phyloP scores from a whole-genome alignment of 1,140 invertebrate genomes.

The Plodia interpunctella region DNA sequence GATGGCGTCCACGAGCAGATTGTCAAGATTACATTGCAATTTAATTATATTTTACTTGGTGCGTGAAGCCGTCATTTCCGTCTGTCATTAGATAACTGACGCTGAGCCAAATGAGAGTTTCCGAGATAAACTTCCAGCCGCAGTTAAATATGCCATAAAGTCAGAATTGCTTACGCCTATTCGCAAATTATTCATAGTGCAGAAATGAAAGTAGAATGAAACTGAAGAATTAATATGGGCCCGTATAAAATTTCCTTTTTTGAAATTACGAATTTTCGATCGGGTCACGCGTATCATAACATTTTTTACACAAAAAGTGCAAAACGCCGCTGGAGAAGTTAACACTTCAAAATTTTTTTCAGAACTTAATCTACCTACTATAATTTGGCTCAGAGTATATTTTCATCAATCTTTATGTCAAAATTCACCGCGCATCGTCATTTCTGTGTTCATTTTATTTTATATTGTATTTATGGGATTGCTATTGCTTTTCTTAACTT shows the following conservation, averaged over 20 bases:
- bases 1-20: neutral
- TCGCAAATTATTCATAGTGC: neutral
- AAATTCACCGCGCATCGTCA: too few species aligned
- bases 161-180: slow-evolving; percentile 4
- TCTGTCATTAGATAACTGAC: slow-evolving; percentile 1
- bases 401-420: too few species aligned
- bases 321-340: too few species aligned
- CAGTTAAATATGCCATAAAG: slow-evolving; percentile 2
- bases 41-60: slow-evolving; percentile 4
- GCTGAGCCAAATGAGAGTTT: slow-evolving; percentile 1
- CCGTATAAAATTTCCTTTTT: too few species aligned
- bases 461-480: slow-evolving; percentile 2
- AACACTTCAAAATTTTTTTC: neutral
- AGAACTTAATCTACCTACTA: neutral
- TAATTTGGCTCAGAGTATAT: neutral
- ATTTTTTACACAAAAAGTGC: too few species aligned
- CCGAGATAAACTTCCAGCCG: neutral
- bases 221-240: too few species aligned
- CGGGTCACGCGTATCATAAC: too few species aligned
- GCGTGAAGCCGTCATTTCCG: neutral
- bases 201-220: neutral
- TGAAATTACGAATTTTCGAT: too few species aligned
- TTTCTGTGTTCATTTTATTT: neutral
- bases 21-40: neutral
- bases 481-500: neutral